phyloP scores from a whole-genome alignment of 2,888 invertebrate genomes.

The Zeuzera pyrina region DNA sequence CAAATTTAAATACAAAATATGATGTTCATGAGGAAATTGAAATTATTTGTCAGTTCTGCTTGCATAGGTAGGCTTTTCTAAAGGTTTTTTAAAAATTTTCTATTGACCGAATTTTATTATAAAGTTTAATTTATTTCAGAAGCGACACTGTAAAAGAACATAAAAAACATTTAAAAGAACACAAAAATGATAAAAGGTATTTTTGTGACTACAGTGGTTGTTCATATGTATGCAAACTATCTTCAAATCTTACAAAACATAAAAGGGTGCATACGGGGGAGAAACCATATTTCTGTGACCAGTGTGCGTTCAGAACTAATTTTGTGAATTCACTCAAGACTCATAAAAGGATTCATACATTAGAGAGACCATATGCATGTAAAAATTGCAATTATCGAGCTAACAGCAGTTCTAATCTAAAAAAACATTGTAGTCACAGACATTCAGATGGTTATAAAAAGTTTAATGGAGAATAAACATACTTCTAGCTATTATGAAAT shows the following conservation, averaged over 20 bases:
- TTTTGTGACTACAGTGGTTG: slow-evolving; percentile 66
- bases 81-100: background rate
- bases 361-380: slow-evolving; percentile 53
- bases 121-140: slow-evolving; percentile 24
- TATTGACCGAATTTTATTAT: background rate
- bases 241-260: slow-evolving; percentile 61
- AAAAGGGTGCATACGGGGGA: slow-evolving; percentile 55
- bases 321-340: slow-evolving; percentile 59
- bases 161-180: slow-evolving; percentile 47
- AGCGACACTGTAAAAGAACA: slow-evolving; percentile 49
- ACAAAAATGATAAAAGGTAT: slow-evolving; percentile 54
- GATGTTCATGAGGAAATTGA: no score
- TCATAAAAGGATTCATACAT: slow-evolving; percentile 55
- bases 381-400: slow-evolving; percentile 50
- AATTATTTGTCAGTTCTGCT: slow-evolving; percentile 7
- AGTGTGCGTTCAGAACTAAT: slow-evolving; percentile 58
- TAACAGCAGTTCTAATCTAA: slow-evolving; percentile 64
- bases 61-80: slow-evolving; percentile 8
- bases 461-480: no score
- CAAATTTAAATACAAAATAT: no score
- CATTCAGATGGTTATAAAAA: no score
- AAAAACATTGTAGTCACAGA: slow-evolving; percentile 49
- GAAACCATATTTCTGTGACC: slow-evolving; percentile 60
- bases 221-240: slow-evolving; percentile 65
- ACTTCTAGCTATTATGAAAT: no score